A percentile compares a stretch with the other conserved stretches of the same genome.
Evolutionary conservation across 2,888 invertebrate genomes (phyloP).

Genomic region (Chelonus formosanus): DNA sequence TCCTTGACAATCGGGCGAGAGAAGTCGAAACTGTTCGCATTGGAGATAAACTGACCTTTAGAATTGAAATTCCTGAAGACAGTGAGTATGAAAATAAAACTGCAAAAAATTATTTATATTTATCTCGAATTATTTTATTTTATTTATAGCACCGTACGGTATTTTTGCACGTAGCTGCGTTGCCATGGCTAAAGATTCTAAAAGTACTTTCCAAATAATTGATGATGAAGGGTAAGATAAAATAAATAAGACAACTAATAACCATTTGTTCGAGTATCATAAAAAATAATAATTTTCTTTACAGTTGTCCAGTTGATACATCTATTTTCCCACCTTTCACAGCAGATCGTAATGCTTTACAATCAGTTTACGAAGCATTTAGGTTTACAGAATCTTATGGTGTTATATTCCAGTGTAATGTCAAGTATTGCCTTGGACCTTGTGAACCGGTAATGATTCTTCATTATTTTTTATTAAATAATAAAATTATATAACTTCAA

Average conservation of each 20-base stretch:
- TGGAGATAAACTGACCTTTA: constrained; percentile 92
- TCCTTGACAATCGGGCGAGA: constrained; percentile 83
- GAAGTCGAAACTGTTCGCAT: constrained; percentile 95
- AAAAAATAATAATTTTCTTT: constrained; percentile 3
- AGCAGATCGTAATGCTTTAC: constrained; percentile 88
- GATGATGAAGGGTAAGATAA: constrained; percentile 85
- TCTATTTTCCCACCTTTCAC: constrained; percentile 93
- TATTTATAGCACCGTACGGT: constrained; percentile 86
- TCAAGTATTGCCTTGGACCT: constrained; percentile 93
- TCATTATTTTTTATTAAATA: constrained; percentile 45
- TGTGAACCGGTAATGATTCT: constrained; percentile 81
- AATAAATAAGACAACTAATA: constrained; percentile 5
- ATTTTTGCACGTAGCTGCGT: constrained; percentile 96
- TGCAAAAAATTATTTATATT: neutral
- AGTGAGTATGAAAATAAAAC: constrained; percentile 72
- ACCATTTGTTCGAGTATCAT: neutral
- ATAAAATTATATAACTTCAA: no score
- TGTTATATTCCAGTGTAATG: constrained; percentile 96
- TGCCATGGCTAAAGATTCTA: constrained; percentile 96
- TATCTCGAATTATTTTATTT: constrained; percentile 23
- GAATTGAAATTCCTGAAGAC: constrained; percentile 95
- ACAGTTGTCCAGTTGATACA: constrained; percentile 88
- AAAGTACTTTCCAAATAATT: constrained; percentile 95
- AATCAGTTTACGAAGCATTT: constrained; percentile 93
- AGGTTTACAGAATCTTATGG: constrained; percentile 96